Conservation (phyloP, 2,113 vertebrate species). For the Hippopotamus amphibius region DNA sequence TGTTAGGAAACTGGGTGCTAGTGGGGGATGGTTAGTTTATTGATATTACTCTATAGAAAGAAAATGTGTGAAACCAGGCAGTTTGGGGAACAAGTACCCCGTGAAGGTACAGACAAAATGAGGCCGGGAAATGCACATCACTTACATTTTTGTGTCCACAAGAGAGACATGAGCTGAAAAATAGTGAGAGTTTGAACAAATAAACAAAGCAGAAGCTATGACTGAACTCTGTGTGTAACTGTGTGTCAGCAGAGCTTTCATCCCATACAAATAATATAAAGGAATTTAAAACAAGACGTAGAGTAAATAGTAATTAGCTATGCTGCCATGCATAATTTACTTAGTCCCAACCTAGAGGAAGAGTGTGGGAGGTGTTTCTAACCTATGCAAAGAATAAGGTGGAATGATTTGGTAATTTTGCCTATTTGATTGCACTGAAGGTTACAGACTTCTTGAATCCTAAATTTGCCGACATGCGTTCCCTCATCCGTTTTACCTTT, state of each 20-base stretch:
- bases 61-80: not conserved
- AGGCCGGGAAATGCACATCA: not conserved
- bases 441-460: not conserved
- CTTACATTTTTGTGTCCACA: not conserved
- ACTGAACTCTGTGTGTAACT: not conserved
- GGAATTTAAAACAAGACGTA: not conserved
- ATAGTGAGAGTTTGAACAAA: not conserved
- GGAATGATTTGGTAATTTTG: not conserved
- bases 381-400: not conserved
- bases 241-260: not conserved
- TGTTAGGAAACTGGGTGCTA: not conserved
- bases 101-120: not conserved
- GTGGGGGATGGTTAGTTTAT: not conserved
- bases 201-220: not conserved
- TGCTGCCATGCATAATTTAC: not conserved
- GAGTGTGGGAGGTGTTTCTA: not conserved
- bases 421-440: not conserved
- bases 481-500: not conserved
- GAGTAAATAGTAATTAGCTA: not conserved
- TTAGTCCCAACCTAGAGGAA: not conserved
- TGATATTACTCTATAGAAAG: not conserved
- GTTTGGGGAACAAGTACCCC: not conserved
- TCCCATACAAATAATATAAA: not conserved
- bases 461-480: not conserved
- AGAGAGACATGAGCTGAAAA: not conserved